Conservation (phyloP, 2,888 invertebrate species). For the Acanthococcus lagerstroemiae region DNA sequence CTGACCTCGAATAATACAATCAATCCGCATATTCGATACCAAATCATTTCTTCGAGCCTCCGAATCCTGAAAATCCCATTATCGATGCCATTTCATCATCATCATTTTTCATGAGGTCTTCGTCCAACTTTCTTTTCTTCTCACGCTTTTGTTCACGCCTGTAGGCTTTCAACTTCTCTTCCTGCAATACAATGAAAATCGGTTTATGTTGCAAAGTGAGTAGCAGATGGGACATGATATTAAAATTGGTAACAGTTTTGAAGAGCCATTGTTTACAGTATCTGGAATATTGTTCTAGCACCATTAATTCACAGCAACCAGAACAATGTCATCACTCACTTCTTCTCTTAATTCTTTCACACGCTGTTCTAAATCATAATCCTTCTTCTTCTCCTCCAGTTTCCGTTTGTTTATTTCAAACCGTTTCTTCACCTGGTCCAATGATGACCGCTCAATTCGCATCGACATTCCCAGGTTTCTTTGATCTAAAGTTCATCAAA, state of each 20-base stretch:
- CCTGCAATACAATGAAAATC: conserved; percentile 50
- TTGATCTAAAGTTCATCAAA: conserved; percentile 55
- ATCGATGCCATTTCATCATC: conserved; percentile 66
- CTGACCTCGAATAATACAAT: not conserved
- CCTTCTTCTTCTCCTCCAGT: conserved; percentile 87
- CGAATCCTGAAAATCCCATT: conserved; percentile 57
- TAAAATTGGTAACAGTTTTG: no score
- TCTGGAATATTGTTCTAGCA: no score
- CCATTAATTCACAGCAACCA: no score
- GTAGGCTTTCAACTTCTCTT: conserved; percentile 83
- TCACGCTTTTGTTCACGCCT: conserved; percentile 79
- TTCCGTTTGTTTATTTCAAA: conserved; percentile 90
- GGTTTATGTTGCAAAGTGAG: no score
- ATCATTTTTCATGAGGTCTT: conserved; percentile 45
- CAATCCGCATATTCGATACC: not conserved
- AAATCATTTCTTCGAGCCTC: conserved; percentile 15
- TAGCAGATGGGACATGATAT: no score
- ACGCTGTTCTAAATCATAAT: conserved; percentile 85
- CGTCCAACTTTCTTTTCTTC: conserved; percentile 69
- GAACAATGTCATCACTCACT: no score
- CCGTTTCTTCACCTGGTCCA: conserved; percentile 87
- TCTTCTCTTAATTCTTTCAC: conserved; percentile 90
- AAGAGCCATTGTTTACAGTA: no score
- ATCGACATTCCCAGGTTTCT: conserved; percentile 98
- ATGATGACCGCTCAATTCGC: conserved; percentile 87